Conservation (phyloP, 2,888 invertebrate genomes). For the Leptopilina syphax region DNA sequence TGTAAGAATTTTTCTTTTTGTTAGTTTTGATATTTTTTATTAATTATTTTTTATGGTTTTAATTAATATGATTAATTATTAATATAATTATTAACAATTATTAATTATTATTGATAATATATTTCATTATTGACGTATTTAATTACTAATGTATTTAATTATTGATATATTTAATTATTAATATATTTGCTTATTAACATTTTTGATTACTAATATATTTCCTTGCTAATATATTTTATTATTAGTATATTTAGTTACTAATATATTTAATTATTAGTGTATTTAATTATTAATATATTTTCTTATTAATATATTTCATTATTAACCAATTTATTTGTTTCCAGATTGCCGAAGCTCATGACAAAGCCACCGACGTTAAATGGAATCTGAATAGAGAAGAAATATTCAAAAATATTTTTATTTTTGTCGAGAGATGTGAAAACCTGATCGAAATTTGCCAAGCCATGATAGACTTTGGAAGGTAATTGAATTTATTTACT, state of each 20-base stretch:
- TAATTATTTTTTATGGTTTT: no score
- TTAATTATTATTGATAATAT: background rate
- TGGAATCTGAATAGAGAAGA: constrained; percentile 89
- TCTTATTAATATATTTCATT: no score
- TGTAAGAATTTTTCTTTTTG: constrained; percentile 69
- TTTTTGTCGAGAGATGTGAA: constrained; percentile 89
- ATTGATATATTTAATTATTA: no score
- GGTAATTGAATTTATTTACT: constrained; percentile 73
- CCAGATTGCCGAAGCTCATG: constrained; percentile 81
- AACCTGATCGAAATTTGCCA: constrained; percentile 93
- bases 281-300: background rate
- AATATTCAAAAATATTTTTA: constrained; percentile 92
- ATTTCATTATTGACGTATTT: background rate
- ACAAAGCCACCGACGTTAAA: constrained; percentile 77
- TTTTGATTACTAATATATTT: background rate
- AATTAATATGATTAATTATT: no score
- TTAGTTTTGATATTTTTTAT: background rate
- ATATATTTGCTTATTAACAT: background rate
- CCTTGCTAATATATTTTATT: no score
- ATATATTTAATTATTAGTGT: no score
- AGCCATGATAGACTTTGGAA: constrained; percentile 92
- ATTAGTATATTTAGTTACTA: background rate
- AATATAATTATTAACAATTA: background rate
- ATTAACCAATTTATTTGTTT: constrained; percentile 22
- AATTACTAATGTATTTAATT: background rate